Evolutionary conservation across 2,797 vertebrate species (phyloP), one percentile per base, ranked within the genome.

Genomic region (Protosalanx chinensis): DNA sequence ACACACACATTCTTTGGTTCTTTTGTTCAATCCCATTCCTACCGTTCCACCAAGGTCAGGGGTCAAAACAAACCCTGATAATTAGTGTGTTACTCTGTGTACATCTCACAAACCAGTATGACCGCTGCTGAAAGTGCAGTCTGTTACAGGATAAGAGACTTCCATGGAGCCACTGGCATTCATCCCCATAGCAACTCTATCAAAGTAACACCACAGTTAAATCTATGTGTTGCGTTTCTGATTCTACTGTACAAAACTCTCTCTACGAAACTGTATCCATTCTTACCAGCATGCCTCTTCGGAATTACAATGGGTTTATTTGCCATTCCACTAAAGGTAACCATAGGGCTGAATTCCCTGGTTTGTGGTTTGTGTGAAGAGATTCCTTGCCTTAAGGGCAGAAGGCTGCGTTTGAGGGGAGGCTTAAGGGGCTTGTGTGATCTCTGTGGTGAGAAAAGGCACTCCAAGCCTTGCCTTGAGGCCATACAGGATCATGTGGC

Each of bases 1-100:
- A 27, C n/a, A 53, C 72, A 71, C 76, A 78, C 85, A 90, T 90
- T 90, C 86, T 86, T 80, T 73, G 53, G 80, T 60, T 70, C 85
- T 88, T 85, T 88, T 86, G 85, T 87, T 82, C 70, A 46, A 88
- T 88, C 80, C 60, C 75, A 15, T 84, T 90, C 81, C 83, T 78
- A 79, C 46, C 23, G 23, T 79, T 81, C 85, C 86, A 84, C 79
- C 65, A 32, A 53, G 67, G 83, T 73, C 67, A 73, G 46, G 73
- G 80, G 84, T 82, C 71, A 67, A 46, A 76, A 66, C 70, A 33
- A 61, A 69, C 18, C 12, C 51, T 56, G 51, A 23, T 79, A 76
- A 79, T 75, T 79, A 68, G 46, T 65, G 57, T 63, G 49, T 69
- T 59, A 69, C 59, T 72, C 20, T 68, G 64, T 57, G 20, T 64